These are phyloP conservation scores for Carlito syrichta DNA, from an alignment of 2,113 vertebrate genomes.

Conservation along the genomic window DNA sequence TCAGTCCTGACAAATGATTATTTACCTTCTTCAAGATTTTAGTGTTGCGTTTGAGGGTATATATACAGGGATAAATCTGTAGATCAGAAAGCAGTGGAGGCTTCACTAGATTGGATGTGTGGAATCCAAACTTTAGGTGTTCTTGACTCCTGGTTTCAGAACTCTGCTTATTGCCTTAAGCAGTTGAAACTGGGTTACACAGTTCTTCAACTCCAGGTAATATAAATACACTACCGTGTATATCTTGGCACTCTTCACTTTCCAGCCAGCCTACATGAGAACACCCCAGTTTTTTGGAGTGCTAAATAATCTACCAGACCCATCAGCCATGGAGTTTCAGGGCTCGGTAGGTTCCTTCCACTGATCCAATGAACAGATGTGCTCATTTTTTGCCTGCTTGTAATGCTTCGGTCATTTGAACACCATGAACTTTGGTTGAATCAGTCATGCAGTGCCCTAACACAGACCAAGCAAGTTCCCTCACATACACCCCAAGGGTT, in stretches of 20 bases:
- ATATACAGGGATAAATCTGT: neutral
- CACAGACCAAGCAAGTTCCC: neutral
- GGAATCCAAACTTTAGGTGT: neutral
- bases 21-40: neutral
- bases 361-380: slow-evolving; percentile 61
- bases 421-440: neutral
- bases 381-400: slow-evolving; percentile 11
- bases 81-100: neutral
- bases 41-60: neutral
- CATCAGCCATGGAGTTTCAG: slow-evolving; percentile 41
- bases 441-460: neutral
- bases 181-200: slow-evolving; percentile 38
- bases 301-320: slow-evolving; percentile 66
- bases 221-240: slow-evolving; percentile 58
- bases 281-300: slow-evolving; percentile 60
- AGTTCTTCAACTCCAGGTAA: slow-evolving; percentile 51
- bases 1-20: neutral
- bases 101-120: neutral
- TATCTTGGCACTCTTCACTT: slow-evolving; percentile 65
- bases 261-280: slow-evolving; percentile 56
- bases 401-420: slow-evolving; percentile 3
- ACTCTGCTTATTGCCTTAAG: slow-evolving; percentile 1
- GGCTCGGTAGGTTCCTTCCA: neutral
- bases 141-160: neutral
- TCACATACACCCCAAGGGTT: neutral